Conservation (phyloP, 2,888 invertebrate genomes). For the Drosophila tanythrix region DNA sequence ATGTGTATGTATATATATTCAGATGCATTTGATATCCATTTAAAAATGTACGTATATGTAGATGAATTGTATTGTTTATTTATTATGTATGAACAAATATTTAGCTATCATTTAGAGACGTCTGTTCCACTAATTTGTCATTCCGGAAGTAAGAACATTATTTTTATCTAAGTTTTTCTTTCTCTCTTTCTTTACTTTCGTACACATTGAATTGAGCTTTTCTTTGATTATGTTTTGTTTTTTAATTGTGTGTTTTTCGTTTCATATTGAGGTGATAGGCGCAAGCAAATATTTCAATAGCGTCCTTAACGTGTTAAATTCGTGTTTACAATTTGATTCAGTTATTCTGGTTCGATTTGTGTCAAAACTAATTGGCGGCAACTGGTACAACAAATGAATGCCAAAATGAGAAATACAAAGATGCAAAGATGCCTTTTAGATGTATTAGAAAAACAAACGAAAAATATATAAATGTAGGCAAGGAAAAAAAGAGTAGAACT, state of each 20-base stretch:
- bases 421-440: background rate
- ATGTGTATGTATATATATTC: conserved; percentile 27
- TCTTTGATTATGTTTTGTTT: background rate
- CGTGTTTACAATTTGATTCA: conserved; percentile 57
- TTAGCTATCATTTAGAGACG: conserved; percentile 25
- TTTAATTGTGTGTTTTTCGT: conserved; percentile 25
- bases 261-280: conserved; percentile 21
- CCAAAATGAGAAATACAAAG: conserved; percentile 38
- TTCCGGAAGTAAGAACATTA: conserved; percentile 38
- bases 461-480: conserved; percentile 8
- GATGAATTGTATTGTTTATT: conserved; percentile 22
- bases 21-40: conserved; percentile 53
- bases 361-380: conserved; percentile 19
- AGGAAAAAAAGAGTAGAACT: background rate
- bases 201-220: conserved; percentile 36
- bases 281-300: conserved; percentile 61
- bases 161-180: background rate
- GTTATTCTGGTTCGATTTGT: conserved; percentile 8
- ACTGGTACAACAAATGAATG: conserved; percentile 34
- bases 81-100: conserved; percentile 34
- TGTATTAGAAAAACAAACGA: conserved; percentile 8
- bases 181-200: background rate
- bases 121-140: conserved; percentile 10
- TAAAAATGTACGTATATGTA: conserved; percentile 50
- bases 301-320: conserved; percentile 73